Percentiles rank a stretch among this genome's conserved stretches.
These are phyloP conservation scores for Drosophila tanythrix DNA, from an alignment of 2,888 invertebrate species.

Conservation along the genomic window DNA sequence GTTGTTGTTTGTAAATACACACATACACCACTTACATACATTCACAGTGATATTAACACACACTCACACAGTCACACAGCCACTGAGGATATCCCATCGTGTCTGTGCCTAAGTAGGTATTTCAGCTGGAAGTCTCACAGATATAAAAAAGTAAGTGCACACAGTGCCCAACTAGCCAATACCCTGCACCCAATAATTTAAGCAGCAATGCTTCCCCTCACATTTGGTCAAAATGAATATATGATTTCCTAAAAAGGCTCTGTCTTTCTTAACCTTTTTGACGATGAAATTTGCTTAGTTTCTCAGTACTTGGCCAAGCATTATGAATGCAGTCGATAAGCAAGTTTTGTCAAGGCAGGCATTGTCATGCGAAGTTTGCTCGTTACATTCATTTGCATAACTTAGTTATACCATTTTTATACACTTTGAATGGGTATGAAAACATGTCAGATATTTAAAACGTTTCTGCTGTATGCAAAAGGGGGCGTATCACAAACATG, in stretches of 20 bases:
- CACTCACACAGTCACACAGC: constrained; percentile 3
- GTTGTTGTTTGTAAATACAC: constrained; percentile 46
- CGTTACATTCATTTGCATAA: not conserved
- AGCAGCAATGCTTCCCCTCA: not conserved
- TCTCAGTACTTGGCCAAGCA: not conserved
- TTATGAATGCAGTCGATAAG: not conserved
- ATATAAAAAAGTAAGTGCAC: constrained; percentile 24
- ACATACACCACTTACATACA: constrained; percentile 6
- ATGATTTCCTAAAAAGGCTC: not conserved
- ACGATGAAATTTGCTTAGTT: not conserved
- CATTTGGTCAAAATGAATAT: not conserved
- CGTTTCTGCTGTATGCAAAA: constrained; percentile 35
- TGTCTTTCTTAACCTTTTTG: not conserved
- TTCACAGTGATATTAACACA: constrained; percentile 9
- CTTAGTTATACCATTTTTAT: not conserved
- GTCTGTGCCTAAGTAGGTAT: constrained; percentile 65
- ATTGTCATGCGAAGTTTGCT: not conserved
- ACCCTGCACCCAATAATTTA: not conserved
- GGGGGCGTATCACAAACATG: constrained; percentile 43
- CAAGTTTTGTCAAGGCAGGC: not conserved
- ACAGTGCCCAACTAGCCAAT: not conserved
- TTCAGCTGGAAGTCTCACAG: constrained; percentile 55
- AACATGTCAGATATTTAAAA: constrained; percentile 59
- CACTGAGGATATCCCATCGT: constrained; percentile 29
- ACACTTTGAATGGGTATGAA: constrained; percentile 14